Evolutionary conservation across 2,888 invertebrate species (phyloP), one percentile per base, ranked within the genome.

Genomic region (Priocnemis perturbator): DNA sequence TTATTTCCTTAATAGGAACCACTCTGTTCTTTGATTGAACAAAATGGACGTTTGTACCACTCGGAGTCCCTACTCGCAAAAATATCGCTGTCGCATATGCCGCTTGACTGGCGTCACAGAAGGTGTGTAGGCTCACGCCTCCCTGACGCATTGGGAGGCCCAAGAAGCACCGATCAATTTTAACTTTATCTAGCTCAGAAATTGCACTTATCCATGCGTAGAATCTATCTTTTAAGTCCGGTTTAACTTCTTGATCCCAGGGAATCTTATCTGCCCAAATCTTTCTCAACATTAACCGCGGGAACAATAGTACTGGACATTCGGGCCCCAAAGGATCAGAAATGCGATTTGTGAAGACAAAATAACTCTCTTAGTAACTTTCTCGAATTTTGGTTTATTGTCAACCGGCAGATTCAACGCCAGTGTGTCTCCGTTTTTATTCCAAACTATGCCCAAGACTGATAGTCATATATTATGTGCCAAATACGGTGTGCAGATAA

Each of bases 351-450:
- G 61, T 44, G 0, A 11, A 0, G 69, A 66, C 0, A 72, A 30
- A 3, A 74, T 56, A 0, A 1, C 5, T 3, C 64, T 70, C 20
- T 70, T 67, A 9, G 60, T 69, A 1, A 69, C 17, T 3, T 26
- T 26, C 7, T 26, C 26, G 3, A 4, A 3, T 4, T n/a, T n/a
- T n/a, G n/a, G n/a, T n/a, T n/a, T n/a, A n/a, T n/a, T n/a, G n/a
- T n/a, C n/a, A n/a, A n/a, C n/a, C n/a, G n/a, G n/a, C n/a, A n/a
- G n/a, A n/a, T n/a, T n/a, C n/a, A n/a, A n/a, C n/a, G n/a, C n/a
- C n/a, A n/a, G n/a, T n/a, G 66, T 66, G 5, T 73, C 67, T 11
- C 3, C 30, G 11, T 9, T 14, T 58, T 66, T 72, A 44, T 72
- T 66, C 47, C 57, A 69, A 14, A 23, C 17, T 19, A 69, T 17